These are phyloP conservation scores for Latheticus oryzae DNA, from an alignment of 2,888 invertebrate species.

Conservation along the genomic window DNA sequence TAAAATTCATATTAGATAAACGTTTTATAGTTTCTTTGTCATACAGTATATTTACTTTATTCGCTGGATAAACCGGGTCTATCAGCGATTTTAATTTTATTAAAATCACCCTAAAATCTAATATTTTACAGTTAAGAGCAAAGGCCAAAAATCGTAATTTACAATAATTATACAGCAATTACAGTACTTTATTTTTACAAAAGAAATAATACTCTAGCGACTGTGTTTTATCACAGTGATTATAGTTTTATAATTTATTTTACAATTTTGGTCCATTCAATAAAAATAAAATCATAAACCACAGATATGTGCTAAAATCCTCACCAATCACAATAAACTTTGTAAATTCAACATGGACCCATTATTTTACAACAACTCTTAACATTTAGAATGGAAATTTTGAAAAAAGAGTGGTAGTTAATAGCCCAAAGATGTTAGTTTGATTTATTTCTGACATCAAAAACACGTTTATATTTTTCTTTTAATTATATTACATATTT, in stretches of 20 bases:
- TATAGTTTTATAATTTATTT: constrained; percentile 35
- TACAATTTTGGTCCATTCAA: constrained; percentile 34
- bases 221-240: constrained; percentile 42
- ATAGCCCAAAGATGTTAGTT: constrained; percentile 17
- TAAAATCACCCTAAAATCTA: constrained; percentile 27
- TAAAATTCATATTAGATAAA: constrained; percentile 23
- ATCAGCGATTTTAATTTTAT: constrained; percentile 14
- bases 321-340: constrained; percentile 38
- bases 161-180: constrained; percentile 34
- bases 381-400: constrained; percentile 38
- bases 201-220: constrained; percentile 34
- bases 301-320: constrained; percentile 24
- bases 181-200: constrained; percentile 12
- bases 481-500: constrained; percentile 5
- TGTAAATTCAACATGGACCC: constrained; percentile 45
- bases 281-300: constrained; percentile 5
- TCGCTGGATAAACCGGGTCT: constrained; percentile 9
- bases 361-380: constrained; percentile 38
- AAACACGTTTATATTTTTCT: constrained; percentile 6
- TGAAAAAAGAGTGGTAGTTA: constrained; percentile 21
- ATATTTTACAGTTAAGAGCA: constrained; percentile 41
- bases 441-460: too few relatives aligned
- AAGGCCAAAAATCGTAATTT: constrained; percentile 43
- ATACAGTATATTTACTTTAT: constrained; percentile 36
- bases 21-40: constrained; percentile 44